A percentile compares a stretch with the other conserved stretches of the same genome.
Evolutionary conservation across 37 sponge, comb jelly and placozoan species (phyloP).

Genomic region (Oopsacas minuta): DNA sequence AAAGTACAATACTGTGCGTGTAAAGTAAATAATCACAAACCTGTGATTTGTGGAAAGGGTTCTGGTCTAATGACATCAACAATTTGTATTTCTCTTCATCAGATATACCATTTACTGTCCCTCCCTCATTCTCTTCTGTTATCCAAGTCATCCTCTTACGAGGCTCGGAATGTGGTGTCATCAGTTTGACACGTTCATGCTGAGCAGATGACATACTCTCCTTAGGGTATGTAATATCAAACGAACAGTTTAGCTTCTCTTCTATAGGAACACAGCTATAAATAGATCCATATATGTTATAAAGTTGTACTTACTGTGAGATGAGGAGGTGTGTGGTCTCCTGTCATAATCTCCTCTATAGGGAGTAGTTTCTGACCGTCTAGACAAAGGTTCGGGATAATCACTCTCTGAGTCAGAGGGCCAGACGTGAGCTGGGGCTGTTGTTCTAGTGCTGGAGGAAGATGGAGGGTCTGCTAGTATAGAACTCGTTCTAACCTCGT

Average conservation of each 20-base stretch:
- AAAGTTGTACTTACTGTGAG: not conserved
- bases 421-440: not conserved
- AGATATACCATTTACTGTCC: not conserved
- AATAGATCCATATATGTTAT: not conserved
- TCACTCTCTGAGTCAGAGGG: not conserved
- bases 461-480: not conserved
- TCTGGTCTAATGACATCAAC: not conserved
- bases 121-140: not conserved
- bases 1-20: too few relatives aligned
- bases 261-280: not conserved
- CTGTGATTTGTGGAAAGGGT: not conserved
- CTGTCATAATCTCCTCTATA: not conserved
- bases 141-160: slow-evolving; percentile 15
- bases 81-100: slow-evolving; percentile 13
- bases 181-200: not conserved
- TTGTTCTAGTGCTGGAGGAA: not conserved
- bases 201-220: not conserved
- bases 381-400: not conserved
- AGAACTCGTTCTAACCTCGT: not conserved
- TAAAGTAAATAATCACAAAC: too few relatives aligned
- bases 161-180: not conserved
- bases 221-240: not conserved
- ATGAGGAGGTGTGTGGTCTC: not conserved
- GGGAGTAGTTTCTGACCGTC: not conserved
- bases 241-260: slow-evolving; percentile 1